Conservation (phyloP, 2,888 invertebrate genomes). For the Lycia hirtaria region DNA sequence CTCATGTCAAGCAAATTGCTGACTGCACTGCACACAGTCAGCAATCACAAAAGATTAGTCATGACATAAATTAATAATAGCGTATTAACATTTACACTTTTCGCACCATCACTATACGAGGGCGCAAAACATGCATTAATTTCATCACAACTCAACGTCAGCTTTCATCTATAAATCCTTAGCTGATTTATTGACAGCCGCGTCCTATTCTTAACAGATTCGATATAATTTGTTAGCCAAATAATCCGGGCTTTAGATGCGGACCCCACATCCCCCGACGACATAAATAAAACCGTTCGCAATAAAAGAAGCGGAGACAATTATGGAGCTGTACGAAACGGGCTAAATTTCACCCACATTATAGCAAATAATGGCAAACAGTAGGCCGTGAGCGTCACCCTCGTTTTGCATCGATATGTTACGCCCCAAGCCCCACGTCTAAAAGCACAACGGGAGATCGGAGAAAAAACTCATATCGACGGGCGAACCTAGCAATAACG, state of each 20-base stretch:
- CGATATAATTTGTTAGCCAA: conserved; percentile 84
- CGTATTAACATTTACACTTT: conserved; percentile 42
- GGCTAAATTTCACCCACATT: conserved; percentile 83
- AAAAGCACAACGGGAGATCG: conserved; percentile 80
- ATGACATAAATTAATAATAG: conserved; percentile 37
- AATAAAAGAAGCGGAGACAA: conserved; percentile 79
- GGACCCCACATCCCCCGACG: conserved; percentile 49
- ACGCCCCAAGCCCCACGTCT: conserved; percentile 77
- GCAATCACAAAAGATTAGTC: conserved; percentile 28
- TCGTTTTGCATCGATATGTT: conserved; percentile 74
- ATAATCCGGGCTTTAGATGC: conserved; percentile 82
- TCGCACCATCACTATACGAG: conserved; percentile 51
- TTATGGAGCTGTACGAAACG: conserved; percentile 76
- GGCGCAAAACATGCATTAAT: conserved; percentile 54
- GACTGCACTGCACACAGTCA: conserved; percentile 11
- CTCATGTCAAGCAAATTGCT: no score
- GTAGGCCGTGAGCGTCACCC: conserved; percentile 75
- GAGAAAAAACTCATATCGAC: conserved; percentile 67
- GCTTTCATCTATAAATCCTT: conserved; percentile 77
- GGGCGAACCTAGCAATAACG: conserved; percentile 74
- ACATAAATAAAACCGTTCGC: conserved; percentile 62
- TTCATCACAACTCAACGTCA: conserved; percentile 61
- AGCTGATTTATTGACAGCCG: conserved; percentile 81
- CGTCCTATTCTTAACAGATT: conserved; percentile 80
- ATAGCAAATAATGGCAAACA: conserved; percentile 83